These are phyloP conservation scores for Equus przewalskii DNA, from an alignment of 2,113 vertebrate species.

Conservation along the genomic window DNA sequence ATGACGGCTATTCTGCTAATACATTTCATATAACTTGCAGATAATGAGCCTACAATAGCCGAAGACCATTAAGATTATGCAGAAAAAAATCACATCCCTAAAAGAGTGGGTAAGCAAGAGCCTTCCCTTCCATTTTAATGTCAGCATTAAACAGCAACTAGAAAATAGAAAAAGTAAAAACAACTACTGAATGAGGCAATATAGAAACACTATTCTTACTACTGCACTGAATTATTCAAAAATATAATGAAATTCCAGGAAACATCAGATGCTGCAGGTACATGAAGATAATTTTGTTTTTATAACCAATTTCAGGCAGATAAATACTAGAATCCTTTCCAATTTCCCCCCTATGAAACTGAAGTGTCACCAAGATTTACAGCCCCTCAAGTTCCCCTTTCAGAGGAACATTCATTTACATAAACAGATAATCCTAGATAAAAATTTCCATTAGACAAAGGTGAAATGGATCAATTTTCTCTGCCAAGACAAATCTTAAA, in stretches of 20 bases:
- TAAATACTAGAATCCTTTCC: conserved; percentile 91
- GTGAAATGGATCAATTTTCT: conserved; percentile 99
- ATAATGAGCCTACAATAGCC: conserved; percentile 8
- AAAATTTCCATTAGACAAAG: conserved; percentile 99
- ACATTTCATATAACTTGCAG: neutral
- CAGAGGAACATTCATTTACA: conserved; percentile 98
- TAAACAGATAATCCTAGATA: conserved; percentile 99
- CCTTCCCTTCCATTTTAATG: conserved; percentile 18
- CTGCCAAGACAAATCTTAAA: conserved; percentile 99
- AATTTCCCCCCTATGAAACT: conserved; percentile 91
- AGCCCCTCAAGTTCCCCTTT: conserved; percentile 93
- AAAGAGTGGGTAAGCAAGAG: conserved; percentile 13
- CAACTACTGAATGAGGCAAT: conserved; percentile 80
- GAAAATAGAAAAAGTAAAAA: conserved; percentile 75
- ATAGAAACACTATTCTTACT: conserved; percentile 58
- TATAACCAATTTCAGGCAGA: conserved; percentile 92
- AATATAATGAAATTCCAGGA: conserved; percentile 90
- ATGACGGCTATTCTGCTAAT: conserved; percentile 12
- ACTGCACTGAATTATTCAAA: conserved; percentile 86
- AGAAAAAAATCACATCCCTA: neutral
- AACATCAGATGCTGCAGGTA: conserved; percentile 90
- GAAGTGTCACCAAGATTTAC: conserved; percentile 97
- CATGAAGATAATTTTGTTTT: conserved; percentile 92
- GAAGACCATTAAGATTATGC: neutral
- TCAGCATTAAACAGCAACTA: conserved; percentile 57